Base-by-base conservation (phyloP, 2,113 vertebrate genomes). In the Orientallactaga bullata region DNA sequence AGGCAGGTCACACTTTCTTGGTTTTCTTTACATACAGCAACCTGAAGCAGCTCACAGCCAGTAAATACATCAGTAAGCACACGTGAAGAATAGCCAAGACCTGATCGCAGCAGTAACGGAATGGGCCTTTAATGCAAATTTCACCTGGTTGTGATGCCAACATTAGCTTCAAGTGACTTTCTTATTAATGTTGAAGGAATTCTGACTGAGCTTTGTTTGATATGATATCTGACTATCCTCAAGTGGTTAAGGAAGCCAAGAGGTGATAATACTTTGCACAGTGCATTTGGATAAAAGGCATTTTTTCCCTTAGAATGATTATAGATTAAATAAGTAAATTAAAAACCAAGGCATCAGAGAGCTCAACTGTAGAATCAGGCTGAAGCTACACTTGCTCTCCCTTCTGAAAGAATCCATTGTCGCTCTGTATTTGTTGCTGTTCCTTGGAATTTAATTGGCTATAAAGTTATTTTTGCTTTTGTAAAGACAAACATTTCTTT, bases 391-490 rank as follows among this genome's bases (percentile, higher is more conserved):
- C 28, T 83, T 63, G 8, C 18, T 83, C 16, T 69, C 7, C 47
- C 35, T 92, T 93, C 6, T 79, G n/a, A 47, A 79, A 72, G 51
- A 78, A 92, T 55, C 13, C n/a, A 42, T 83, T 82, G 23, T 82
- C 77, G 72, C 5, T 20, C 21, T 83, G 0, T 65, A 28, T 73
- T 79, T 92, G 81, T 74, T 55, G 20, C 80, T 84, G 61, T 77
- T 83, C 23, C 76, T 69, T 69, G 69, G 37, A 84, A 55, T 55
- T 39, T 55, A 28, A 66, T 84, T 87, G 32, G 5, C 28, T 72
- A 42, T 42, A 12, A 55, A 32, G n/a, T 88, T 76, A 72, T 63
- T 82, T 90, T 87, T 61, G 7, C 7, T 68, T 65, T 81, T 74
- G 58, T 79, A 55, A 69, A 55, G 85, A 39, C 39, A 23, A 18